These are phyloP conservation scores for Caenorhabditis imperialis DNA, from an alignment of 2,888 invertebrate genomes.

Conservation along the genomic window DNA sequence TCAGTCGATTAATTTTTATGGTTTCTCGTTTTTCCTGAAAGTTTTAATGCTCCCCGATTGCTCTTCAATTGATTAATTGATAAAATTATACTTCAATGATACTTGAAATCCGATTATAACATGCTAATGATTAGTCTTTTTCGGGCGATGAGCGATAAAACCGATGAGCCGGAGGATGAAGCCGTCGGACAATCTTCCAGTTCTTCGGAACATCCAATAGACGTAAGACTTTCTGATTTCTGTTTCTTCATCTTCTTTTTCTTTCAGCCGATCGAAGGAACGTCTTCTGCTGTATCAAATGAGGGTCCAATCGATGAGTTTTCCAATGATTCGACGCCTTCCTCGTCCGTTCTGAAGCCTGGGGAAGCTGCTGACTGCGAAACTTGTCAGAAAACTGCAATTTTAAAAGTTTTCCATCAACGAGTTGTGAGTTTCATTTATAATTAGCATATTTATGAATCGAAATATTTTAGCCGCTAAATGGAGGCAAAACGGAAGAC, in stretches of 20 bases:
- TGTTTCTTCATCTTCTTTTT: background rate
- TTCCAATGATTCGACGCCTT: slow-evolving; percentile 4
- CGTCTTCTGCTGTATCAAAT: background rate
- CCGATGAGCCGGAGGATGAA: slow-evolving; percentile 19
- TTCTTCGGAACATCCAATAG: background rate
- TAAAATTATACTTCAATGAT: background rate
- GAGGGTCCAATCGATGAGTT: background rate
- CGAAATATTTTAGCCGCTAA: background rate
- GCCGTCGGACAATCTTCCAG: too few relatives aligned
- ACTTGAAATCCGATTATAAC: background rate
- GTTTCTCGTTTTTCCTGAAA: too few relatives aligned
- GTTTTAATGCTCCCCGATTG: too few relatives aligned
- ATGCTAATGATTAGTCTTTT: too few relatives aligned
- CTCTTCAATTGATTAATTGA: too few relatives aligned
- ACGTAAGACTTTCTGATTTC: too few relatives aligned
- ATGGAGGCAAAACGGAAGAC: slow-evolving; percentile 5
- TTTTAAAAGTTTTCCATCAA: background rate
- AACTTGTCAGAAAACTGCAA: background rate
- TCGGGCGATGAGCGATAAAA: slow-evolving; percentile 23
- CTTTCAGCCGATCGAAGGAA: slow-evolving; percentile 14
- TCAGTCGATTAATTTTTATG: slow-evolving; percentile 15
- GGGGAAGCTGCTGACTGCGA: background rate
- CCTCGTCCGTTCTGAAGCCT: background rate
- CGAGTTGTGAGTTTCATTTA: background rate
- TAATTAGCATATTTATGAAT: background rate